phyloP scores from a whole-genome alignment of 1,140 invertebrate genomes.

The Calliopsis andreniformis region DNA sequence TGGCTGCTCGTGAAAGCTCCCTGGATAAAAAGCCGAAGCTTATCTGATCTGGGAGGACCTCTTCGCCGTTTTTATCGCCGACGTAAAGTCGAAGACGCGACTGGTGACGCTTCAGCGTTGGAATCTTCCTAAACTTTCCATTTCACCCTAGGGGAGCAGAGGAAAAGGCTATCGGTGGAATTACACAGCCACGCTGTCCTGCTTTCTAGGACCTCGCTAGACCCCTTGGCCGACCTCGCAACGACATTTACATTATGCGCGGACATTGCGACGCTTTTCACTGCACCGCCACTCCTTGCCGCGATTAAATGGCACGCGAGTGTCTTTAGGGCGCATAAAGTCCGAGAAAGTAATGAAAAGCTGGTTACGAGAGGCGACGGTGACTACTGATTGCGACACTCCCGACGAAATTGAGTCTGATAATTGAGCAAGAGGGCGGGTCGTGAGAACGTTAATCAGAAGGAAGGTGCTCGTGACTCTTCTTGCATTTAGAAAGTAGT shows the following conservation, averaged over 20 bases:
- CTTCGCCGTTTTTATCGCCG: conserved; percentile 22
- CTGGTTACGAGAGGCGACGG: not conserved
- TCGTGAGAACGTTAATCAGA: not conserved
- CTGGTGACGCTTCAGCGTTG: not conserved
- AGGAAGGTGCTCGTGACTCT: not conserved
- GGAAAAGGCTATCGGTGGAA: not conserved
- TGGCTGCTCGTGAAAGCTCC: not conserved
- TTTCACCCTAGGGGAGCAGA: not conserved
- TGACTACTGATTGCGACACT: not conserved
- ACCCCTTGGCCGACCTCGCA: not conserved
- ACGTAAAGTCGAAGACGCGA: not conserved
- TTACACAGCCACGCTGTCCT: not conserved
- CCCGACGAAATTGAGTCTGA: not conserved
- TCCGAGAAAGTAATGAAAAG: conserved; percentile 19
- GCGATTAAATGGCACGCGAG: conserved; percentile 16
- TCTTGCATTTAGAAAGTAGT: not conserved
- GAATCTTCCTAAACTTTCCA: conserved; percentile 27
- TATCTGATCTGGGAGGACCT: not conserved
- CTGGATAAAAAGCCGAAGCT: conserved; percentile 16
- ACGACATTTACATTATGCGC: conserved; percentile 19
- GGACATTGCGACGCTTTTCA: not conserved
- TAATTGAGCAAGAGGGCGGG: not conserved
- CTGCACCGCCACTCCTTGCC: not conserved
- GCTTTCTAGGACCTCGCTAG: conserved; percentile 1
- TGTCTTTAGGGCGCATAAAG: not conserved